Conservation (phyloP, 2,888 invertebrate species). For the Microplitis manilae region DNA sequence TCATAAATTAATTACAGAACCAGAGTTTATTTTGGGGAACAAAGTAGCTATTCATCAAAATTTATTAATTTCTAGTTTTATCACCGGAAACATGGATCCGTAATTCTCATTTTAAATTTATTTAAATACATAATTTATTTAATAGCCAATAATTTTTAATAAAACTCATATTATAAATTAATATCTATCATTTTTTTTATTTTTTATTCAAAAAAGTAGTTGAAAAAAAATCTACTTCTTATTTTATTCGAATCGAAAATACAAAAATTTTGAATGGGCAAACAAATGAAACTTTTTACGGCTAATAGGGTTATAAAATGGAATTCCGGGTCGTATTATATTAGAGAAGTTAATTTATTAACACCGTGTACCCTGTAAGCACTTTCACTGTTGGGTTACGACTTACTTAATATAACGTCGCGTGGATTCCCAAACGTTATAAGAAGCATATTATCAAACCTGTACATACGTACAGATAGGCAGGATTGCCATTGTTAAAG, state of each 20-base stretch:
- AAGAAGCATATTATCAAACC: background rate
- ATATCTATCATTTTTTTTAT: too few relatives aligned
- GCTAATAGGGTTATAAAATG: background rate
- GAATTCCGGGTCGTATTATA: background rate
- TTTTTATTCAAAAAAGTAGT: too few relatives aligned
- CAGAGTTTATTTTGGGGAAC: background rate
- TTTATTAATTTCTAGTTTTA: background rate
- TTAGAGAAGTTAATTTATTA: conserved; percentile 1
- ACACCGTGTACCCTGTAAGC: background rate
- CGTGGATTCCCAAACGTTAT: background rate
- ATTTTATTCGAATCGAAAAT: too few relatives aligned
- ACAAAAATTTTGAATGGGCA: background rate
- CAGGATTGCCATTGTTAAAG: background rate
- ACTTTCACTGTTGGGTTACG: background rate
- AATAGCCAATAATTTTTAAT: background rate
- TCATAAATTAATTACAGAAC: background rate
- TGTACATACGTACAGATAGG: background rate
- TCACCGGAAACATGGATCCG: background rate
- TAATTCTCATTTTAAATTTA: background rate
- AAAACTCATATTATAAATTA: background rate
- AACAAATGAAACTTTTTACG: background rate
- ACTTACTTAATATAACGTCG: background rate
- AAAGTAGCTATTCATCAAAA: too few relatives aligned
- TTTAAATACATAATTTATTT: background rate
- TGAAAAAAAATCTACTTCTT: too few relatives aligned